Percentiles rank a stretch among this genome's conserved stretches.
phyloP scores from a whole-genome alignment of 2,888 invertebrate genomes.

The Tenthredo distinguenda region DNA sequence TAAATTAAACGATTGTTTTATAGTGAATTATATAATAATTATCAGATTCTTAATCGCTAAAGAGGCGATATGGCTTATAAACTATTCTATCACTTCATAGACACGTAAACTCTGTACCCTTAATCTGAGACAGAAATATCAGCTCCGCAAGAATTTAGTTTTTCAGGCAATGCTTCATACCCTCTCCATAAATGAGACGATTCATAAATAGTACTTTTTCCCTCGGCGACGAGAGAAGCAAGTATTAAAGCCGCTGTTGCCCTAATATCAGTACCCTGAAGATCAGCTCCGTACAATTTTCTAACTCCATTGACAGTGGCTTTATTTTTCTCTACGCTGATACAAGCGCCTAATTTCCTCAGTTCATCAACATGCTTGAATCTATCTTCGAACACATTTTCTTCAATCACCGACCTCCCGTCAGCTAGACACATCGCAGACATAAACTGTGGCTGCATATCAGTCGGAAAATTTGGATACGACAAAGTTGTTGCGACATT shows the following conservation, averaged over 20 bases:
- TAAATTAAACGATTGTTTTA: not conserved
- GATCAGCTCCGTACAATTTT: constrained; percentile 50
- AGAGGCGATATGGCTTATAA: not conserved
- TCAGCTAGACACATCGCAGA: constrained; percentile 53
- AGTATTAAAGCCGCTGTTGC: constrained; percentile 54
- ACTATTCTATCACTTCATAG: not conserved
- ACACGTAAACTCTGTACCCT: not conserved
- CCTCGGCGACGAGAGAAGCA: constrained; percentile 51
- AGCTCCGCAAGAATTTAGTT: constrained; percentile 53
- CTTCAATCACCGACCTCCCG: constrained; percentile 54
- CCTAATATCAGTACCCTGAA: constrained; percentile 53
- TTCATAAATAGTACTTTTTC: constrained; percentile 51
- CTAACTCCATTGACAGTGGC: constrained; percentile 47
- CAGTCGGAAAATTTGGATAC: constrained; percentile 52
- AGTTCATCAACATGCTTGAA: constrained; percentile 55
- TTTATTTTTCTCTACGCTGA: constrained; percentile 52
- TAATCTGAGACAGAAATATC: constrained; percentile 45
- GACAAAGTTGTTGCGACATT: constrained; percentile 14
- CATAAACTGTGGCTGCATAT: constrained; percentile 54
- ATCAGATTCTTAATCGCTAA: not conserved
- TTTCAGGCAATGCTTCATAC: constrained; percentile 54
- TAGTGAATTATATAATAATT: not conserved
- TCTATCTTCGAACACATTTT: constrained; percentile 55
- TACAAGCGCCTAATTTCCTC: constrained; percentile 54
- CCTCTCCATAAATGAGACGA: constrained; percentile 53